Evolutionary conservation across 2,113 vertebrate genomes (phyloP).

Genomic region (Tenebrosternarchus preto): DNA sequence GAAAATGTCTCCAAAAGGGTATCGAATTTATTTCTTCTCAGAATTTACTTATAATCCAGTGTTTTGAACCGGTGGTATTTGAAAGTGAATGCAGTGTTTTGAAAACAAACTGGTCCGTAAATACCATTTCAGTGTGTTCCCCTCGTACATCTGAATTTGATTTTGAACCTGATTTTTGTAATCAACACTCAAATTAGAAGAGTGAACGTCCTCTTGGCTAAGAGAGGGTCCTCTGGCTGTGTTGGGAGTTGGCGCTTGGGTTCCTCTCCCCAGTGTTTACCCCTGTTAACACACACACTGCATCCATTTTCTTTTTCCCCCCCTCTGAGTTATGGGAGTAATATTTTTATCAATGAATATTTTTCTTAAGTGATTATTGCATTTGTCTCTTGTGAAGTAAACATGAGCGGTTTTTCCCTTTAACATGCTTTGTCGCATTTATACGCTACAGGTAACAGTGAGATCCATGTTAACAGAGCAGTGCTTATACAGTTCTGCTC

Average conservation of each 20-base stretch:
- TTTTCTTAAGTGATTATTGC: conserved; percentile 64
- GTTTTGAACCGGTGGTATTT: conserved; percentile 53
- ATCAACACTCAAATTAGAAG: not conserved
- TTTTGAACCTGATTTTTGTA: not conserved
- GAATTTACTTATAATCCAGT: conserved; percentile 15
- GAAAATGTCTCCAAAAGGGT: conserved; percentile 8
- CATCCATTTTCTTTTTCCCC: conserved; percentile 53
- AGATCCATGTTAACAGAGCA: conserved; percentile 99
- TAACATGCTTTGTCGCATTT: conserved; percentile 99
- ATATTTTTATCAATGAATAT: conserved; percentile 18
- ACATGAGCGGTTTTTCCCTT: conserved; percentile 89
- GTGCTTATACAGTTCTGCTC: conserved; percentile 98
- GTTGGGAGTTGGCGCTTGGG: not conserved
- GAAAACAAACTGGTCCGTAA: not conserved
- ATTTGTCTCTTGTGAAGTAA: conserved; percentile 69
- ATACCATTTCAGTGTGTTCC: no score
- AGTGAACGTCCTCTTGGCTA: not conserved
- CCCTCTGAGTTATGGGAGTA: conserved; percentile 21
- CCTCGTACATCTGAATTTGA: no score
- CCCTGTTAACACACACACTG: conserved; percentile 37
- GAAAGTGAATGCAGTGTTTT: conserved; percentile 56
- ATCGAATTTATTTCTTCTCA: conserved; percentile 28
- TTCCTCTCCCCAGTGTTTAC: conserved; percentile 2
- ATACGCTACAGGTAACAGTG: conserved; percentile 99
- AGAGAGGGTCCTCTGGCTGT: not conserved